A percentile compares a stretch with the other conserved stretches of the same genome.
Evolutionary conservation across 2,113 vertebrate genomes (phyloP).

Genomic region (Ameiurus melas): DNA sequence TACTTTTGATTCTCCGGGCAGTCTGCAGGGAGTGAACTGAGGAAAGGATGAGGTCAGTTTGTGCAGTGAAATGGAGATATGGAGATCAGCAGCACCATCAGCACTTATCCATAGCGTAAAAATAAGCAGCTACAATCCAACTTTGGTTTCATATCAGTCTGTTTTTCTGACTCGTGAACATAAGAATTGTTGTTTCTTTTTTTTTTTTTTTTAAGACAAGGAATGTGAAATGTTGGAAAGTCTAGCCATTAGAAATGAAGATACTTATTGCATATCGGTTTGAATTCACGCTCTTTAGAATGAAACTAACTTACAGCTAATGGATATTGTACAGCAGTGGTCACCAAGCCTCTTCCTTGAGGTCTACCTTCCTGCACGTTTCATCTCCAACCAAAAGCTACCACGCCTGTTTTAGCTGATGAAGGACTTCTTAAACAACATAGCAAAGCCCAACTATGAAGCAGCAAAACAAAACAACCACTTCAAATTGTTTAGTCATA

Average conservation of each 20-base stretch:
- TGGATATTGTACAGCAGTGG: too few species aligned
- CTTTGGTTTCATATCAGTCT: neutral
- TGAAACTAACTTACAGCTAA: too few species aligned
- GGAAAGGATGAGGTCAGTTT: neutral
- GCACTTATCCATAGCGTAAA: neutral
- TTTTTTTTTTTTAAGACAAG: neutral
- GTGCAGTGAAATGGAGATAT: slow-evolving; percentile 3
- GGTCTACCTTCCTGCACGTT: too few species aligned
- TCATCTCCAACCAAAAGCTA: too few species aligned
- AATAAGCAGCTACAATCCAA: neutral
- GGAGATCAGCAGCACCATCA: neutral
- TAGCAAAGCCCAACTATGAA: neutral
- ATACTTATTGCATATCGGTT: too few species aligned
- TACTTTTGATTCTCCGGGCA: slow-evolving; percentile 27
- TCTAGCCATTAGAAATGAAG: neutral
- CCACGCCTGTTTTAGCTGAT: too few species aligned
- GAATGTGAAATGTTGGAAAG: neutral
- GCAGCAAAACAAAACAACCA: neutral
- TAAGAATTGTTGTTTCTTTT: too few species aligned
- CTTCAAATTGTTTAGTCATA: neutral
- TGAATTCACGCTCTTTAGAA: too few species aligned
- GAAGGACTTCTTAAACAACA: neutral
- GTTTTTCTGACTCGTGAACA: neutral
- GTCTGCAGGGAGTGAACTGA: slow-evolving; percentile 1
- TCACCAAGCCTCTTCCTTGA: too few species aligned